Base-by-base conservation (phyloP, 2,888 invertebrate genomes). In the Thecophora atra region DNA sequence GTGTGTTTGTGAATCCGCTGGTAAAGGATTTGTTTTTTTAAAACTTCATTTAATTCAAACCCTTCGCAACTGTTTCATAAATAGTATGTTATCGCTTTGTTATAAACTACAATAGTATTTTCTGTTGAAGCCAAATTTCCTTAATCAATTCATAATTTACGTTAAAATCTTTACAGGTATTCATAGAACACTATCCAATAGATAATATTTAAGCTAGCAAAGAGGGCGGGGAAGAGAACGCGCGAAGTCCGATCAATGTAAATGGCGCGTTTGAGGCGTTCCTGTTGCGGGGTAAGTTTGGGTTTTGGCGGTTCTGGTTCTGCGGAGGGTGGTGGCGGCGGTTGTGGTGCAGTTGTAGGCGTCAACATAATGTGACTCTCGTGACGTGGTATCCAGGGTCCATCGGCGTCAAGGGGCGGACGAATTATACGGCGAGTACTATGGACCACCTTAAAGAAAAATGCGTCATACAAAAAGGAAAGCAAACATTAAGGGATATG, bases 121-220 rank as follows among this genome's bases (percentile, higher is more conserved):
- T n/a, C n/a, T n/a, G n/a, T n/a, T n/a, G n/a, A n/a, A 30, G 30
- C 30, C 8, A 30, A 30, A 8, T 8, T 37, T 11, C 6, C 11
- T 37, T 37, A 37, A 37, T n/a, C n/a, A n/a, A 11, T 47, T 8
- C 5, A 47, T 5, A 5, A 47, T 47, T 47, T 5, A 37, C 17
- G 47, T 47, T 47, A n/a, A 67, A 44, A 17, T 42, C 30, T 81
- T 88, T 90, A 91, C 81, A 91, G 89, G 83, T 91, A 92, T 82
- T 92, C 91, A 72, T 91, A 91, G 84, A 93, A 93, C 82, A 91
- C 88, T 78, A 91, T 89, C 93, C 93, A 93, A 82, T 93, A 93
- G 76, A 91, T 90, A 75, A 88, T 87, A 83, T 93, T 93, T 63
- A 93, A 87, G 72, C 91, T 85, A 72, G 91, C 88, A 80, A 93